phyloP scores from a whole-genome alignment of 2,797 vertebrate species.

The Gymnodraco acuticeps region DNA sequence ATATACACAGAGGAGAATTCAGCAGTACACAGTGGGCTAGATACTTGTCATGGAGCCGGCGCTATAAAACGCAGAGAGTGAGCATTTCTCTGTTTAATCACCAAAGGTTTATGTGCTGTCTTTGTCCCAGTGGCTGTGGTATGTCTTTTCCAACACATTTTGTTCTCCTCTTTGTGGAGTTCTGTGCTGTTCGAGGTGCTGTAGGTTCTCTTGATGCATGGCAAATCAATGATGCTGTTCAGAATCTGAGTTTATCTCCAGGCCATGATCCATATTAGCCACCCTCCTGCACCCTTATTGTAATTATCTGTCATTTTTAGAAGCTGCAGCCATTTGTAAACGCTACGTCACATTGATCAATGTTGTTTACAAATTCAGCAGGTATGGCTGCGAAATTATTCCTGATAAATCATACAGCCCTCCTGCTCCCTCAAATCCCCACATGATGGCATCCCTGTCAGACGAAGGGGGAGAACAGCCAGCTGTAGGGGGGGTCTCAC shows the following conservation, averaged over 20 bases:
- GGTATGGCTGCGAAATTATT: conserved; percentile 76
- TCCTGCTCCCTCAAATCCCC: conserved; percentile 60
- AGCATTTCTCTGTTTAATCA: conserved; percentile 64
- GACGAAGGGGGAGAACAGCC: conserved; percentile 15
- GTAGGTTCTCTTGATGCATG: conserved; percentile 65
- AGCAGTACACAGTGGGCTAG: conserved; percentile 41
- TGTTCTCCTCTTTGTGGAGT: conserved; percentile 26
- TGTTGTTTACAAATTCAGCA: conserved; percentile 83
- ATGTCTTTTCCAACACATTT: conserved; percentile 37
- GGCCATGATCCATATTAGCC: conserved; percentile 81
- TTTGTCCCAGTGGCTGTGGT: conserved; percentile 50
- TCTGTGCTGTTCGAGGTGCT: conserved; percentile 68
- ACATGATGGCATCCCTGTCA: conserved; percentile 63
- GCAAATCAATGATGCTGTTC: conserved; percentile 74
- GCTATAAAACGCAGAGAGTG: conserved; percentile 45
- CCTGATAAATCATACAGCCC: conserved; percentile 77
- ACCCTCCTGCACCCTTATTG: conserved; percentile 69
- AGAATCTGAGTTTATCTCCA: conserved; percentile 71
- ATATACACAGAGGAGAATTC: conserved; percentile 62
- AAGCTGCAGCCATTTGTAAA: conserved; percentile 77
- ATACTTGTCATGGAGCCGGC: conserved; percentile 45
- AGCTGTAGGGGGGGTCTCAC: conserved; percentile 52
- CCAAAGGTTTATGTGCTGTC: conserved; percentile 49
- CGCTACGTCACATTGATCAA: conserved; percentile 75
- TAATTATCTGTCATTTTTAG: conserved; percentile 82